Evolutionary conservation across 2,888 invertebrate species (phyloP).

Genomic region (Ferrisia virgata): DNA sequence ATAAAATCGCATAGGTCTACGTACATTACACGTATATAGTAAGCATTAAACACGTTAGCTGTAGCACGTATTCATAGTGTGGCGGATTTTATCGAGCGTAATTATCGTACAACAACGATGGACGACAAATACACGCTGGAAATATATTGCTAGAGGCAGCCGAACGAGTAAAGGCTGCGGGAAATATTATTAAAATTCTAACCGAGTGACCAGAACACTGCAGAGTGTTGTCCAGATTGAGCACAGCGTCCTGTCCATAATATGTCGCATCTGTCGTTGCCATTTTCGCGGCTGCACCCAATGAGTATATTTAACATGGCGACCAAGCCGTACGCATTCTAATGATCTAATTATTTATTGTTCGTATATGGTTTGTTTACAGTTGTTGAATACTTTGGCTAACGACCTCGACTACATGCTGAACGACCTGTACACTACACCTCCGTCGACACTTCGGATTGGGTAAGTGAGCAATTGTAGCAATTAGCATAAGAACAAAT

Average conservation of each 20-base stretch:
- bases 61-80: neutral
- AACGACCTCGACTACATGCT: constrained; percentile 83
- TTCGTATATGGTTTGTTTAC: constrained; percentile 53
- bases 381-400: constrained; percentile 78
- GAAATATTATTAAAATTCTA: neutral
- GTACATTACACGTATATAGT: too few relatives aligned
- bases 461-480: constrained; percentile 25
- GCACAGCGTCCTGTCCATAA: neutral
- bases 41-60: neutral
- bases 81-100: neutral
- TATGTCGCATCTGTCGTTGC: constrained; percentile 25
- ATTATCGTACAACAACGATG: neutral
- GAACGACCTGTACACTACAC: constrained; percentile 73
- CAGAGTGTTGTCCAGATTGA: neutral
- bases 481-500: neutral
- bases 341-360: constrained; percentile 36
- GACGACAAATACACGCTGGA: neutral
- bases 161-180: neutral
- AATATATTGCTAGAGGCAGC: neutral
- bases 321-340: constrained; percentile 24
- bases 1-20: neutral
- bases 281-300: constrained; percentile 42
- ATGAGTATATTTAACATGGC: constrained; percentile 33
- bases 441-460: constrained; percentile 52
- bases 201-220: neutral